Percentiles rank a stretch among this genome's conserved stretches.
Evolutionary conservation across 2,888 invertebrate species (phyloP).

Genomic region (Andrena haemorrhoa): DNA sequence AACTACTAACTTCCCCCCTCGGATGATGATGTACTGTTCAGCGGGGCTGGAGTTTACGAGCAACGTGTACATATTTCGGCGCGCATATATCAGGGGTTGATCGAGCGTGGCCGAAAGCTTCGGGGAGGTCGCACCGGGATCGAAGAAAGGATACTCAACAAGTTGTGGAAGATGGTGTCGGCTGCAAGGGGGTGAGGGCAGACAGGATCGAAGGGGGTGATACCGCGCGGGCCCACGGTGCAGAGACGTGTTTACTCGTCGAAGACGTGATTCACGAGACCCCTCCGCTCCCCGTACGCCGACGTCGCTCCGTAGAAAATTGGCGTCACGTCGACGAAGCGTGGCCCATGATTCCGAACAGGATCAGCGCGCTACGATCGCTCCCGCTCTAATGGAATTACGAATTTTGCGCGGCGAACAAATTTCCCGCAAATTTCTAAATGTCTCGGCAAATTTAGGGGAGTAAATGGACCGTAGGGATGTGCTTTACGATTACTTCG

Average conservation of each 20-base stretch:
- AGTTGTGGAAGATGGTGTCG: slow-evolving; percentile 32
- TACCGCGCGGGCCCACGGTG: background rate
- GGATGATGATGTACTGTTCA: background rate
- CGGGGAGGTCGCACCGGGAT: background rate
- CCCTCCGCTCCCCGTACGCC: background rate
- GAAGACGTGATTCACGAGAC: slow-evolving; percentile 13
- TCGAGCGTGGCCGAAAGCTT: slow-evolving; percentile 2
- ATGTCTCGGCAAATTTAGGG: background rate
- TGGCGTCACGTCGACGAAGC: slow-evolving; percentile 1
- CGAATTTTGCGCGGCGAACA: background rate
- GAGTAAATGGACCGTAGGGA: background rate
- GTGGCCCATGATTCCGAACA: background rate
- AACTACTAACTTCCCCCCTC: background rate
- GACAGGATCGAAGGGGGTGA: slow-evolving; percentile 5
- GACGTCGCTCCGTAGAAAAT: background rate
- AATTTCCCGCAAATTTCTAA: background rate
- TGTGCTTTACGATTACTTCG: no score
- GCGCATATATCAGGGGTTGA: slow-evolving; percentile 13
- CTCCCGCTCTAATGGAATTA: background rate
- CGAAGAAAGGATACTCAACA: slow-evolving; percentile 57
- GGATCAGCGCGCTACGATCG: background rate
- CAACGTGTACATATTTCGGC: no score
- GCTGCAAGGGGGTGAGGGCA: no score
- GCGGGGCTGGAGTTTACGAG: slow-evolving; percentile 12
- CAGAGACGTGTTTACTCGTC: slow-evolving; percentile 17